Conservation (phyloP, 2,888 invertebrate genomes). For the Omphaloscelis lunosa region DNA sequence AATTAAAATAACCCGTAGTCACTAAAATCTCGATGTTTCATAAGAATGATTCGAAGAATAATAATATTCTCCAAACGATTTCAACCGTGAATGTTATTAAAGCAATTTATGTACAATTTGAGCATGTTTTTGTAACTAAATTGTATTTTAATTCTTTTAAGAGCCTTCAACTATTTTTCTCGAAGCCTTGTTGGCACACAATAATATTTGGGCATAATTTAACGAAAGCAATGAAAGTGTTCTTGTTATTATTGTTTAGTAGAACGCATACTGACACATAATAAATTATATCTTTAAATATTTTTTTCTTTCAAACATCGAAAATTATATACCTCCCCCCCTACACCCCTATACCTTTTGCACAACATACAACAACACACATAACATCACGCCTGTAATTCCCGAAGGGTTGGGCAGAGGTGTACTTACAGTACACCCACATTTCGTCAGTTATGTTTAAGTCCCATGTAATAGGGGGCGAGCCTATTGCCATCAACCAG, state of each 20-base stretch:
- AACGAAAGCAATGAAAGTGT: neutral
- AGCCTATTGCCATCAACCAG: neutral
- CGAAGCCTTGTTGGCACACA: neutral
- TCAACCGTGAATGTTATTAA: constrained; percentile 43
- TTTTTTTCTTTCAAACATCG: neutral
- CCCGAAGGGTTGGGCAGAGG: no score
- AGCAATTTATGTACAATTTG: constrained; percentile 32
- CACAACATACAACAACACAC: no score
- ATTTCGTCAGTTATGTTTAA: no score
- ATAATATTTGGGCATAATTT: constrained; percentile 1
- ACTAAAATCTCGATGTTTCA: constrained; percentile 9
- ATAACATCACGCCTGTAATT: no score
- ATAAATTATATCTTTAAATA: neutral
- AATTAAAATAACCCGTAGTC: neutral
- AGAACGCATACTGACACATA: neutral
- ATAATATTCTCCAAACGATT: constrained; percentile 26
- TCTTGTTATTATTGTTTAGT: neutral
- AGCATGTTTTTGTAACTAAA: constrained; percentile 19
- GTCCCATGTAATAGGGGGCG: neutral
- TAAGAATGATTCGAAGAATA: constrained; percentile 24
- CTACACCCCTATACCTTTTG: no score
- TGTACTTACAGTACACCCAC: no score
- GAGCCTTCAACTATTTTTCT: constrained; percentile 9
- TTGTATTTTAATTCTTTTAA: neutral
- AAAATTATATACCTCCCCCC: no score